Evolutionary conservation across 2,797 vertebrate species (phyloP).

Genomic region (Phataginus tricuspis): DNA sequence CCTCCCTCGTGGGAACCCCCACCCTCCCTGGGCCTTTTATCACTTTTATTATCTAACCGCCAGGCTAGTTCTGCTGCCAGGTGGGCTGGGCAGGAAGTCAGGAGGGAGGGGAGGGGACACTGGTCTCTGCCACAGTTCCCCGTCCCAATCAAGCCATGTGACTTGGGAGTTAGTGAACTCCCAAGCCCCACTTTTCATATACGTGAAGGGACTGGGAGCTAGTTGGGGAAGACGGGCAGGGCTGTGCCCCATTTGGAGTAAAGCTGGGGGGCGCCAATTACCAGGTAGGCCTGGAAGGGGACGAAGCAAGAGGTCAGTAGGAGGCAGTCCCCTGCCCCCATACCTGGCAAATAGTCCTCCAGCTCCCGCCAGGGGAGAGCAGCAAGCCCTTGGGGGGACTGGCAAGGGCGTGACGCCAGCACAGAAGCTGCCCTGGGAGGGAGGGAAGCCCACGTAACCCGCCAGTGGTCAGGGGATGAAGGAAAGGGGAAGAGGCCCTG

Average conservation of each 20-base stretch:
- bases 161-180: background rate
- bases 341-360: background rate
- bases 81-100: background rate
- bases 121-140: background rate
- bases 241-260: background rate
- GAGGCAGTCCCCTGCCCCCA: background rate
- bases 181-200: background rate
- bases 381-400: background rate
- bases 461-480: background rate
- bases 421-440: background rate
- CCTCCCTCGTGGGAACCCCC: background rate
- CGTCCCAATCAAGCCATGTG: background rate
- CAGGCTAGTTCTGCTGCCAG: background rate
- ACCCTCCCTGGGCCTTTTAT: background rate
- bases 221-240: background rate
- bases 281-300: background rate
- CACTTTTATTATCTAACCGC: background rate
- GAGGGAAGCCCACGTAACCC: background rate
- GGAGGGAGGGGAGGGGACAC: background rate
- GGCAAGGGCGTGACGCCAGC: too few species aligned
- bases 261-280: background rate
- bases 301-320: background rate
- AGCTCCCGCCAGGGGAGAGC: background rate
- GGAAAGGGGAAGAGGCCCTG: slow-evolving; percentile 62
- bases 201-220: background rate